Evolutionary conservation across 2,888 invertebrate species (phyloP), one percentile per base, ranked within the genome.

Genomic region (Ophion obscuratus): DNA sequence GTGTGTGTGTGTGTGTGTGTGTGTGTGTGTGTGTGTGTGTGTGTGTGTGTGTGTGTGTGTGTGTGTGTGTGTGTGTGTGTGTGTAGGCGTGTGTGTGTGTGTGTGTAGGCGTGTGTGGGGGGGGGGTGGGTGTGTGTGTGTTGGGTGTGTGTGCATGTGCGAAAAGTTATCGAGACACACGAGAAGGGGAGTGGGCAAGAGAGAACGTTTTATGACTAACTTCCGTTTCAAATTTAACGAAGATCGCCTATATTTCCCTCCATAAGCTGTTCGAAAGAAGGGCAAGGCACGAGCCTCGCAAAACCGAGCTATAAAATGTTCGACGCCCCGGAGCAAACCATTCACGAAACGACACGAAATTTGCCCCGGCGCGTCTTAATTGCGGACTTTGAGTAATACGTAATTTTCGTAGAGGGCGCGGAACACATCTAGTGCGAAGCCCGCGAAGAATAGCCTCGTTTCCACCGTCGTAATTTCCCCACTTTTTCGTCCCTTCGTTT

Each of bases 171-270:
- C 74, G 68, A 76, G 85, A 80, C 68, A 64, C 59, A 47, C 53
- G 73, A 66, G 57, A n/a, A 31, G n/a, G 31, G 76, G 47, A 27
- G 66, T 24, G 11, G 62, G 44, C 17, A 62, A 27, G 47, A 36
- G 64, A 67, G 71, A 79, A 87, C 88, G 59, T 86, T 91, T 91
- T 91, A 90, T 79, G 87, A 87, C 79, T 81, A 79, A 84, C 78
- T 90, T 89, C 89, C 90, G 90, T 89, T 91, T 90, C 86, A 87
- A 89, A 91, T 90, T 91, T 89, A 89, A 89, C 83, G 86, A 83
- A 86, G 84, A 81, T 86, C 86, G 84, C n/a, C 36, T 61, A 20
- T 64, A 53, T 62, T 36, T 27, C 64, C 70, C 31, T 36, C 64
- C 24, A 20, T 27, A 62, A 79, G 81, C 76, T 81, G 77, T 85